These are phyloP conservation scores for Alouatta palliata DNA, from an alignment of 2,113 vertebrate genomes.

Conservation along the genomic window DNA sequence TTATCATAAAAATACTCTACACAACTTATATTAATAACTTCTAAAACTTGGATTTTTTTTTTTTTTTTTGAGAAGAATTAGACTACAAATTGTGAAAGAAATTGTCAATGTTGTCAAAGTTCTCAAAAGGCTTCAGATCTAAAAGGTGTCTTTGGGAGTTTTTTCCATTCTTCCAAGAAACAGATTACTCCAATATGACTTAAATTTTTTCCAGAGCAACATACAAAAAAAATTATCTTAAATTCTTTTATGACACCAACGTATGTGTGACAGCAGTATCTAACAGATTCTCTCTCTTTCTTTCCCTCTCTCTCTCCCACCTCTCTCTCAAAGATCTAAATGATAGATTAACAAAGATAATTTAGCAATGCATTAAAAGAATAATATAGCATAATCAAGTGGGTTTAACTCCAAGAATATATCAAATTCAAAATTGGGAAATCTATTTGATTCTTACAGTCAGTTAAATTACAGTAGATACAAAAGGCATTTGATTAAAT, in stretches of 20 bases:
- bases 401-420: neutral
- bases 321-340: neutral
- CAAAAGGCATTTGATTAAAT: conserved; percentile 26
- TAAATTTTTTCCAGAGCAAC: conserved; percentile 63
- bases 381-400: neutral
- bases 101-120: conserved; percentile 26
- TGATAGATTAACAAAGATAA: neutral
- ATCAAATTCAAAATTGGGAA: conserved; percentile 16
- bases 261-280: conserved; percentile 18
- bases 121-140: conserved; percentile 16
- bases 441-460: neutral
- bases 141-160: conserved; percentile 30
- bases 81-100: neutral
- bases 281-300: neutral
- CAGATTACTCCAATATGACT: conserved; percentile 36
- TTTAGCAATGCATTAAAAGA: neutral
- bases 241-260: conserved; percentile 23
- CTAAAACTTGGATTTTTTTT: neutral
- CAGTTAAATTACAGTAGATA: neutral
- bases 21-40: neutral
- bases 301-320: neutral
- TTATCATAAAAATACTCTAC: neutral
- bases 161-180: conserved; percentile 30
- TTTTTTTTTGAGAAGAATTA: neutral
- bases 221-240: conserved; percentile 43